Evolutionary conservation across 2,113 vertebrate genomes (phyloP).

Genomic region (Oncorhynchus masou): DNA sequence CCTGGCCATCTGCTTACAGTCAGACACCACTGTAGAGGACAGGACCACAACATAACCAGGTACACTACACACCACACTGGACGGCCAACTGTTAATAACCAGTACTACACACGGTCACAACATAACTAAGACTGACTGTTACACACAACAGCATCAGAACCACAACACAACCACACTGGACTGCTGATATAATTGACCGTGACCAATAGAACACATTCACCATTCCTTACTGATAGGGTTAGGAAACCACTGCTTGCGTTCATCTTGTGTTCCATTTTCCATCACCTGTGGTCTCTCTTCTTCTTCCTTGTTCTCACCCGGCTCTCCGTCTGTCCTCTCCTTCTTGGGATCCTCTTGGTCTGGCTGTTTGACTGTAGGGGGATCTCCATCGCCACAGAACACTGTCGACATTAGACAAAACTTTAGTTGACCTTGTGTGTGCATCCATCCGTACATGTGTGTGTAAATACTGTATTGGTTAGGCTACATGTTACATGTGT

Average conservation of each 20-base stretch:
- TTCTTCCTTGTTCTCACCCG: not conserved
- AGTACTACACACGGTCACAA: not conserved
- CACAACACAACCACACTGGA: not conserved
- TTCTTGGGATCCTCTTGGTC: conserved; percentile 2
- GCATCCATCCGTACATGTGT: too few species aligned
- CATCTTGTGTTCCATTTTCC: conserved; percentile 7
- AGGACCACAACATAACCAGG: not conserved
- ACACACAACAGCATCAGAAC: not conserved
- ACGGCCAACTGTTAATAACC: not conserved
- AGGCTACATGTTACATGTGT: too few species aligned
- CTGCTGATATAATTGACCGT: not conserved
- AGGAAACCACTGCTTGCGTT: conserved; percentile 29
- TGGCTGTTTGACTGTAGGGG: not conserved
- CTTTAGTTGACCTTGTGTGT: too few species aligned
- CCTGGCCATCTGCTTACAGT: conserved; percentile 40
- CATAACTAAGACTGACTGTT: not conserved
- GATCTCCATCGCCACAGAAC: conserved; percentile 35
- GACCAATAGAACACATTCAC: not conserved
- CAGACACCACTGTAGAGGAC: conserved; percentile 10
- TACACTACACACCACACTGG: too few species aligned
- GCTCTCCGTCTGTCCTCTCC: not conserved
- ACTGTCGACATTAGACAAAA: too few species aligned
- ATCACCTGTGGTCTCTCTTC: not conserved
- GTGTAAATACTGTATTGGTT: too few species aligned
- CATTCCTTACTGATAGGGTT: not conserved